Evolutionary conservation across 2,888 invertebrate species (phyloP), one percentile per base, ranked within the genome.

Genomic region (Napeogenes inachia): DNA sequence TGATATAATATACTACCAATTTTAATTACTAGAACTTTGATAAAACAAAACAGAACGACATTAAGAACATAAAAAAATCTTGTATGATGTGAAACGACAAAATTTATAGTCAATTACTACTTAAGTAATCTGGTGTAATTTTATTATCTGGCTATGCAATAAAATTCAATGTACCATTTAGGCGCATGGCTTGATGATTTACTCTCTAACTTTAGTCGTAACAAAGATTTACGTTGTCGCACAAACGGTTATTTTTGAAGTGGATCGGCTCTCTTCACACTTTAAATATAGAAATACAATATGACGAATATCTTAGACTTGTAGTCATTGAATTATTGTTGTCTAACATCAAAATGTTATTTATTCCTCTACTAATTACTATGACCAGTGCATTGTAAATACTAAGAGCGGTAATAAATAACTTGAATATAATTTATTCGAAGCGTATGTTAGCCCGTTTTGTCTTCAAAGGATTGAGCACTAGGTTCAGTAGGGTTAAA

Each of bases 231-330:
- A 88, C 85, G 79, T 47, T 47, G 35, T 35, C 35, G 35, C 57
- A 55, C 42, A 21, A 21, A 88, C 85, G 79, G 82, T 78, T 89
- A 89, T 87, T 88, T 88, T 87, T 81, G 82, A 83, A 82, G 72
- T 78, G 68, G 81, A 82, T 82, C 82, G n/a, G 10, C 6, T 86
- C 85, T 83, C 84, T 84, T 83, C 84, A 77, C 86, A 80, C 79
- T 84, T 84, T 87, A 88, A 86, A 83, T 86, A 87, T 89, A 89
- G 86, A 81, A 75, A 75, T 75, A 81, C 82, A 87, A 85, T 84
- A 84, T 82, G 82, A 84, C 81, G 79, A 81, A 83, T 83, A 79
- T 82, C 82, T 80, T 81, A 56, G 54, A 50, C 21, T 56, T 56
- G 55, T 42, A 42, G 76, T 76, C 80, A 80, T 80, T 81, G 80